Conservation (phyloP, 2,113 vertebrate genomes). For the Spilogale gracilis region DNA sequence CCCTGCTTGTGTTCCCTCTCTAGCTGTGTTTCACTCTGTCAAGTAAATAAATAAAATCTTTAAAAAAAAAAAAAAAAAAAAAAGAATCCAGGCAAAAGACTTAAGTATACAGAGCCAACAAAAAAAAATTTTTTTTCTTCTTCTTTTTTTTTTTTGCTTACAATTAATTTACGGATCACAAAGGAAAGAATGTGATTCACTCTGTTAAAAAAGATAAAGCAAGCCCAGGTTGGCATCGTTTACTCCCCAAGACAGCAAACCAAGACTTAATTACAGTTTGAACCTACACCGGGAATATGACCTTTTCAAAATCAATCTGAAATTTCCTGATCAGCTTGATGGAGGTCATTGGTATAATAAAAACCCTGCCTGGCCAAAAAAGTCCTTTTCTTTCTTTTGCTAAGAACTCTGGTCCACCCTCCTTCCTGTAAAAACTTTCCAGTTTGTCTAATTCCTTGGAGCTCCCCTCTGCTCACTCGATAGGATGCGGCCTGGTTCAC, state of each 20-base stretch:
- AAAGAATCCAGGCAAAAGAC: slow-evolving; percentile 1
- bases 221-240: not conserved
- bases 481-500: not conserved
- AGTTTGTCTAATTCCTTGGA: not conserved
- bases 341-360: not conserved
- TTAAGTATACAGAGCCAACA: not conserved
- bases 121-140: not conserved
- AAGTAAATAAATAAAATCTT: too few species aligned
- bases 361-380: not conserved
- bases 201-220: not conserved
- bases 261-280: not conserved
- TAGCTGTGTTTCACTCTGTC: too few species aligned
- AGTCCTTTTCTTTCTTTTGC: not conserved
- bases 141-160: not conserved
- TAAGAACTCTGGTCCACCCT: not conserved
- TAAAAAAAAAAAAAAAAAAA: too few species aligned
- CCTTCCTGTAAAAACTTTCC: not conserved
- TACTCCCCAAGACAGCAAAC: not conserved
- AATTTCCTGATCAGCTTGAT: not conserved
- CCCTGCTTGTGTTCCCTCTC: too few species aligned
- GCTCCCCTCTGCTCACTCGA: not conserved
- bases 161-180: not conserved
- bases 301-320: not conserved
- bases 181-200: not conserved
- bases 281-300: not conserved